A percentile compares a stretch with the other conserved stretches of the same genome.
These are phyloP conservation scores for Calameuta idolon DNA, from an alignment of 2,888 invertebrate genomes.

Conservation along the genomic window DNA sequence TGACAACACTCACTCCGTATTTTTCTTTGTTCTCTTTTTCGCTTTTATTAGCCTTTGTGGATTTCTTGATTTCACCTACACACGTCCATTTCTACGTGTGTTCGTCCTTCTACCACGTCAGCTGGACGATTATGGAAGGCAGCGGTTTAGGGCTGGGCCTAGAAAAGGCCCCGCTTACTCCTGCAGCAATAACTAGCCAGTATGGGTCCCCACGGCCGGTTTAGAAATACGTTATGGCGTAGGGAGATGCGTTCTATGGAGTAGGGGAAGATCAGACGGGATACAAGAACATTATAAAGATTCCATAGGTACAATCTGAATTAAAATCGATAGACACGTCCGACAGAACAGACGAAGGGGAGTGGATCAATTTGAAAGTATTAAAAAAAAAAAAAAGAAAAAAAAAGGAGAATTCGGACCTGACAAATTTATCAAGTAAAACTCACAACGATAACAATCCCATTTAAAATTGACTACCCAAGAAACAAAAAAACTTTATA, in stretches of 20 bases:
- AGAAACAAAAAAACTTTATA: no score
- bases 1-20: background rate
- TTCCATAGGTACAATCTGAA: background rate
- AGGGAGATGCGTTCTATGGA: background rate
- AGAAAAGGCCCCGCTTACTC: conserved; percentile 1
- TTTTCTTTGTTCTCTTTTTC: background rate
- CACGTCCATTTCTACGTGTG: background rate
- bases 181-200: background rate
- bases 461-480: background rate
- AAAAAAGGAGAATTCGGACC: conserved; percentile 39
- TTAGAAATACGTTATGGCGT: conserved; percentile 1
- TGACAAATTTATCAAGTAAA: conserved; percentile 45
- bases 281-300: background rate
- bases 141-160: conserved; percentile 1
- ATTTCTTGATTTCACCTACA: background rate
- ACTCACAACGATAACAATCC: background rate
- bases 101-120: background rate
- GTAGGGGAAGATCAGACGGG: background rate
- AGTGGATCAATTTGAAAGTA: conserved; percentile 28
- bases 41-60: background rate
- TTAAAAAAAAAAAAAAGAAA: conserved; percentile 8
- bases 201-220: conserved; percentile 3
- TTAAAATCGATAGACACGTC: conserved; percentile 1
- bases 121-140: conserved; percentile 4
- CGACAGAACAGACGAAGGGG: background rate